Base-by-base conservation (phyloP, 2,888 invertebrate species). In the Anoplius nigerrimus region DNA sequence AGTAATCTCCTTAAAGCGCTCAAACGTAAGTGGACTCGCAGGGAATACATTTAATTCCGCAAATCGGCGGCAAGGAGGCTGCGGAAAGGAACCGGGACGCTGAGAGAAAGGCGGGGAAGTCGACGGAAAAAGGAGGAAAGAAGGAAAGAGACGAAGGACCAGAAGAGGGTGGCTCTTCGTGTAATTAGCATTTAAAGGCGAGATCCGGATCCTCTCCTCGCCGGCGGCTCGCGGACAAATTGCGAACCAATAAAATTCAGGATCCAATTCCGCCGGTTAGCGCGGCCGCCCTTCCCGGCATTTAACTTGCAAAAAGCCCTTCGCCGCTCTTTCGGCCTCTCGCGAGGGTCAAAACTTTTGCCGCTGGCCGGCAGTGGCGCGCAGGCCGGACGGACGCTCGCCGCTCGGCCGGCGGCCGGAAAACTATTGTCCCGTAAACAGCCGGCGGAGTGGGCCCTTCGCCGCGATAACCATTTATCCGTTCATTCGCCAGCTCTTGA, bases 101-200 rank as follows among this genome's bases (percentile, higher is more conserved):
- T 48, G 48, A n/a, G 13, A 48, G 63, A 42, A 58, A 42, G 1
- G 34, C 1, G 34, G 1, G 34, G 34, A 34, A 34, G 34, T 13
- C n/a, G n/a, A n/a, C n/a, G n/a, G n/a, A n/a, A n/a, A n/a, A n/a
- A n/a, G n/a, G n/a, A n/a, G n/a, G n/a, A n/a, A n/a, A n/a, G 48
- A 48, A 8, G 16, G 48, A 5, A 48, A 6, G 16, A 8, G 48
- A 2, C 3, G 48, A 20, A 43, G 20, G 46, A 42, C 45, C 24
- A 34, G 60, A 24, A 46, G 57, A 15, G 20, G n/a, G 16, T 20
- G 55, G 59, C 60, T 71, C 61, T 59, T 55, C 58, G 52, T 42
- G 67, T 63, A 71, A 76, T 71, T 69, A 67, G 62, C 76, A 78
- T 71, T 71, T 66, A 69, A 69, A 69, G 66, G 57, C 66, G 54